Conservation (phyloP, 2,113 vertebrate species). For the Sinocyclocheilus anophthalmus region DNA sequence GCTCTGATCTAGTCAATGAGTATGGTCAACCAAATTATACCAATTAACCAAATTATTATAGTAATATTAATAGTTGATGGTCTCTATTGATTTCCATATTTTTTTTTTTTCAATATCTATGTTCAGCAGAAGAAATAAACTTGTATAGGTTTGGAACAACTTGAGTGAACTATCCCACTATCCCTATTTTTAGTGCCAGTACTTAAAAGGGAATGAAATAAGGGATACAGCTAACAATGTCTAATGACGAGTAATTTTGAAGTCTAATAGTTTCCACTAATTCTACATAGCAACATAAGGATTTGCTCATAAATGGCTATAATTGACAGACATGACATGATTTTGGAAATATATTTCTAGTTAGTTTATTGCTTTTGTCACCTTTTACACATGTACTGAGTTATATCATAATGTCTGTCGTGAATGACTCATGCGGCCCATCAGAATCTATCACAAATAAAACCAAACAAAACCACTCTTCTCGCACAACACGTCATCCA, state of each 20-base stretch:
- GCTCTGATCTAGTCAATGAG: too few relatives aligned
- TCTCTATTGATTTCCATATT: too few relatives aligned
- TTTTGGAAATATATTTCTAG: neutral
- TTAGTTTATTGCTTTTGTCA: neutral
- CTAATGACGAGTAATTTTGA: neutral
- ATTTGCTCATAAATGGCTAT: neutral
- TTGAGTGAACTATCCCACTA: too few relatives aligned
- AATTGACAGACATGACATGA: neutral
- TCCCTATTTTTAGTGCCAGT: neutral
- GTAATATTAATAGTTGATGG: too few relatives aligned
- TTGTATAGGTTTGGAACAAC: too few relatives aligned
- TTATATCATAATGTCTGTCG: conserved; percentile 11
- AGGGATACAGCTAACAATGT: neutral
- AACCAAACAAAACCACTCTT: neutral
- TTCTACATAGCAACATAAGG: neutral
- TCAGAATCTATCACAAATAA: neutral
- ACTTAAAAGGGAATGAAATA: neutral
- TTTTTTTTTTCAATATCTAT: too few relatives aligned
- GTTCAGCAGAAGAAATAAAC: too few relatives aligned
- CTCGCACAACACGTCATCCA: neutral
- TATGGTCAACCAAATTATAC: too few relatives aligned
- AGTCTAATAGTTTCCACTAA: neutral
- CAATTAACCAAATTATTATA: too few relatives aligned
- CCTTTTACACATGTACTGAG: neutral
- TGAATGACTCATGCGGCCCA: conserved; percentile 27